Conservation (phyloP, 1,140 invertebrate species). For the Cylas formicarius region DNA sequence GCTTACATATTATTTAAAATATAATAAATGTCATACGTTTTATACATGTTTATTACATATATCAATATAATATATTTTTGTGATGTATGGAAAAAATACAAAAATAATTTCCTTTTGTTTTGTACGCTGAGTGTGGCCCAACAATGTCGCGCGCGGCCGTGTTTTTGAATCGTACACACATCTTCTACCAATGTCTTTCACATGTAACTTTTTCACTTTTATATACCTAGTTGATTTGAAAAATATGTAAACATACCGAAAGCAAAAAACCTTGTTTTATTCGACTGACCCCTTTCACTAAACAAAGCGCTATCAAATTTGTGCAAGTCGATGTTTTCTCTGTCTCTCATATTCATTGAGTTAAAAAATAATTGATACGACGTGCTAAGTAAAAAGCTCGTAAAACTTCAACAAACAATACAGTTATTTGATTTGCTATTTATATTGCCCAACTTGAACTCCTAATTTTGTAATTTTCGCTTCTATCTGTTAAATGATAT, state of each 20-base stretch:
- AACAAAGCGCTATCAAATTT: conserved; percentile 3
- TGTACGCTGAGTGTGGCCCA: conserved; percentile 12
- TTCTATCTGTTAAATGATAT: too few relatives aligned
- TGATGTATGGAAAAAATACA: conserved; percentile 35
- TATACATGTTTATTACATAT: conserved; percentile 38
- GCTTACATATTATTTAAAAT: conserved; percentile 33
- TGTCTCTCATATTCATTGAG: too few relatives aligned
- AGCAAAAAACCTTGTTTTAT: conserved; percentile 20
- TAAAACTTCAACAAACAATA: too few relatives aligned
- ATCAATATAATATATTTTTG: conserved; percentile 39
- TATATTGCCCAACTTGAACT: too few relatives aligned
- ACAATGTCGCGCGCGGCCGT: conserved; percentile 15
- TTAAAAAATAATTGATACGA: too few relatives aligned
- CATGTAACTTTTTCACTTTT: conserved; percentile 43
- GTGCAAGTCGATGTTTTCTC: too few relatives aligned
- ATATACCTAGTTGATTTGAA: conserved; percentile 42
- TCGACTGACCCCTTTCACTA: neutral
- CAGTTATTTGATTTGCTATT: too few relatives aligned
- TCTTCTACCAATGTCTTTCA: conserved; percentile 42
- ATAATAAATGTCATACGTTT: conserved; percentile 40
- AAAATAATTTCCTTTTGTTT: conserved; percentile 10
- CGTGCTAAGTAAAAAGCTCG: too few relatives aligned
- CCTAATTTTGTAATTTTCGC: too few relatives aligned
- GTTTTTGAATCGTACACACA: conserved; percentile 25
- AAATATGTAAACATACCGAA: conserved; percentile 43